phyloP scores from a whole-genome alignment of 2,113 vertebrate species.

The Tachysurus vachellii region DNA sequence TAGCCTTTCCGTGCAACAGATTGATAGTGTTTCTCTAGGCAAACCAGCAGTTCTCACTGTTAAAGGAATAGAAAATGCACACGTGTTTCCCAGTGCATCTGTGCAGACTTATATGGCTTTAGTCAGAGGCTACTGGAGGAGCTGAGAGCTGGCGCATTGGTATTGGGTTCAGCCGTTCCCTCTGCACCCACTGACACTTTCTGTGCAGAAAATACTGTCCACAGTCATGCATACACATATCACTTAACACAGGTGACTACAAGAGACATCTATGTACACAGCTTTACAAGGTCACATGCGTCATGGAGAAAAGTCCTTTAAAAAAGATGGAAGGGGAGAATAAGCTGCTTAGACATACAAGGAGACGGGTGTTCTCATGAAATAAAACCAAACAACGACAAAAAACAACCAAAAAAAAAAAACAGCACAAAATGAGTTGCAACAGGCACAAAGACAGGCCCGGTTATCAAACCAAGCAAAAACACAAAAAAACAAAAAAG shows the following conservation, averaged over 20 bases:
- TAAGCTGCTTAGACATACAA: conserved; percentile 56
- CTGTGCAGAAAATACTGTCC: conserved; percentile 60
- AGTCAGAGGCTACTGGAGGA: conserved; percentile 57
- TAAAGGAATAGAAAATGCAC: conserved; percentile 43
- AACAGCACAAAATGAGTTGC: conserved; percentile 7
- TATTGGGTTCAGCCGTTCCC: conserved; percentile 45
- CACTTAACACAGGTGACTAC: conserved; percentile 49
- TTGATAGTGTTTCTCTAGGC: not conserved
- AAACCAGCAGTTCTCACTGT: conserved; percentile 43
- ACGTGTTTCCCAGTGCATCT: conserved; percentile 54
- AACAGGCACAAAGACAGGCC: conserved; percentile 32
- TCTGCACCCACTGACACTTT: conserved; percentile 52
- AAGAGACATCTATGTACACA: conserved; percentile 37
- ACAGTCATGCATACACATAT: conserved; percentile 62
- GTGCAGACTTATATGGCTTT: conserved; percentile 72
- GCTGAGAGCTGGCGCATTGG: conserved; percentile 46
- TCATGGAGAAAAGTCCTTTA: conserved; percentile 32
- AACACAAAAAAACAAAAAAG: not conserved
- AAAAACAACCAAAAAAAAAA: not conserved
- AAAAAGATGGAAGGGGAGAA: conserved; percentile 17
- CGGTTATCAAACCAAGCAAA: not conserved
- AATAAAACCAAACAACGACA: not conserved
- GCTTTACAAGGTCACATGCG: conserved; percentile 65
- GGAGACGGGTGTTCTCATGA: conserved; percentile 23
- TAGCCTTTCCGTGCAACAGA: conserved; percentile 45